Evolutionary conservation across 1,140 invertebrate species (phyloP).

Genomic region (Lutraria rhynchaena): DNA sequence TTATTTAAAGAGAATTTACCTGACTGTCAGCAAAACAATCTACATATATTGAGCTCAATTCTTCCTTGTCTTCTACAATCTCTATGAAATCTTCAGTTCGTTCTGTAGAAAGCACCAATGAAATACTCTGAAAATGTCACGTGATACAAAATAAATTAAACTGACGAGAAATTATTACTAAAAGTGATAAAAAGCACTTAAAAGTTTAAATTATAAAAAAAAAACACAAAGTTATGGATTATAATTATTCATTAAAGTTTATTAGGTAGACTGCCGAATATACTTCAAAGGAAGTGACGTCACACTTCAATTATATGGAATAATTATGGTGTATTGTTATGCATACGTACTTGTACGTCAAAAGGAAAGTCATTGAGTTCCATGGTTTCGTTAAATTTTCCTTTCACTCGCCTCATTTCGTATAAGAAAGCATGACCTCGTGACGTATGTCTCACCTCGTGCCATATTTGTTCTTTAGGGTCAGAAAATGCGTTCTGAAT

Average conservation of each 20-base stretch:
- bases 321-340: too few relatives aligned
- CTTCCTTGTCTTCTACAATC: constrained; percentile 70
- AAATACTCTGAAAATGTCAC: constrained; percentile 70
- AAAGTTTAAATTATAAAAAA: too few relatives aligned
- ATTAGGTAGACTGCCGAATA: too few relatives aligned
- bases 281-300: too few relatives aligned
- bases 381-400: constrained; percentile 77
- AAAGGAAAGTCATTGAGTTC: constrained; percentile 73
- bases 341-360: constrained; percentile 67
- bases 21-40: constrained; percentile 55
- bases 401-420: constrained; percentile 74
- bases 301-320: too few relatives aligned
- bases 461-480: constrained; percentile 70
- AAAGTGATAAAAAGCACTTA: too few relatives aligned
- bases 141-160: neutral
- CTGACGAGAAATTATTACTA: too few relatives aligned
- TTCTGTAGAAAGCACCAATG: constrained; percentile 72
- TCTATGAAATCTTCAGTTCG: constrained; percentile 65
- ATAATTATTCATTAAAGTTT: too few relatives aligned
- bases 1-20: too few relatives aligned
- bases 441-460: constrained; percentile 57
- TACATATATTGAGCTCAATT: constrained; percentile 37
- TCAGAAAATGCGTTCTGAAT: constrained; percentile 75
- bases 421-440: constrained; percentile 69
- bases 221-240: too few relatives aligned